These are phyloP conservation scores for Pseudomyrmex gracilis DNA, from an alignment of 1,140 invertebrate genomes.

Conservation along the genomic window DNA sequence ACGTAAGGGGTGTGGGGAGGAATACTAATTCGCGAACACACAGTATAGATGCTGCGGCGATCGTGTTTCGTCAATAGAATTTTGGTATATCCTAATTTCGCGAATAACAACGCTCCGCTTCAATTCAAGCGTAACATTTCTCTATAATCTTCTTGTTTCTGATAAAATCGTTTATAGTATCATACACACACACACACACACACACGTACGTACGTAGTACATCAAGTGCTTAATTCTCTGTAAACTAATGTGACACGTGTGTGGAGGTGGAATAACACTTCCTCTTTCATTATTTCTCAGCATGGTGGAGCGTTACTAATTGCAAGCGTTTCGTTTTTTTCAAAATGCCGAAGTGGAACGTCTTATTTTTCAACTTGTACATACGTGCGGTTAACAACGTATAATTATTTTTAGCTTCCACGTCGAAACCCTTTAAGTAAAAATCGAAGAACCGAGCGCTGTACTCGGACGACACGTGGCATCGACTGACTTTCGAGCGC, in stretches of 20 bases:
- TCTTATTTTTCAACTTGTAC: no score
- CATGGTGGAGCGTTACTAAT: no score
- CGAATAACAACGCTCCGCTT: neutral
- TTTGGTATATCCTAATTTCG: conserved; percentile 59
- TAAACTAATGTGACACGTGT: no score
- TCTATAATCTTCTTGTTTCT: conserved; percentile 17
- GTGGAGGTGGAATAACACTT: no score
- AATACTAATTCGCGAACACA: conserved; percentile 75
- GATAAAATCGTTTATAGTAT: neutral
- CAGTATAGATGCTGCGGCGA: conserved; percentile 7
- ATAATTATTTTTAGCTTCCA: neutral
- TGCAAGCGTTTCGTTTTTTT: neutral
- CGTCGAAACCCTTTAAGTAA: conserved; percentile 25
- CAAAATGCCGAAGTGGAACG: neutral
- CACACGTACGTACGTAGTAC: neutral
- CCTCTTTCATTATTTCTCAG: no score
- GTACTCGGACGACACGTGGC: conserved; percentile 67
- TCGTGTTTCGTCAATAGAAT: conserved; percentile 22
- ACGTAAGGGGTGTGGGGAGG: conserved; percentile 35
- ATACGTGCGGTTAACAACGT: no score
- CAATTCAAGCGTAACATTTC: conserved; percentile 22
- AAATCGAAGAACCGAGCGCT: conserved; percentile 41
- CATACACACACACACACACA: neutral
- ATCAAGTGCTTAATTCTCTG: no score
- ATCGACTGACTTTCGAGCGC: conserved; percentile 64